These are phyloP conservation scores for Hyperoplus immaculatus DNA, from an alignment of 2,797 vertebrate genomes.

Conservation along the genomic window DNA sequence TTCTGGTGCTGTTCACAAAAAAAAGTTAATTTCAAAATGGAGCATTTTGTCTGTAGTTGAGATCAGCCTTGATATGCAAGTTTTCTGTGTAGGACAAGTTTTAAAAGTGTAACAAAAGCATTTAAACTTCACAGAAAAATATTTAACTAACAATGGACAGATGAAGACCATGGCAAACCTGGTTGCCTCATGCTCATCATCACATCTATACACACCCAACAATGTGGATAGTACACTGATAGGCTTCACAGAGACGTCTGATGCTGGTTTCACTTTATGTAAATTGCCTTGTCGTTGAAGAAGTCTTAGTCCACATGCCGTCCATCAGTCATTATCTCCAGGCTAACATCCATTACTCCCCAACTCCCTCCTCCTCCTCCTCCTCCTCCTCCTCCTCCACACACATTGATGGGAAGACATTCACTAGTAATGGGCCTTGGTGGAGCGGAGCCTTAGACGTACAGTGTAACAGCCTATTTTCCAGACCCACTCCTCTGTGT, in stretches of 20 bases:
- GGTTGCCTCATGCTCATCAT: not conserved
- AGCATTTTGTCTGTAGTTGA: no score
- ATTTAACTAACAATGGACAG: not conserved
- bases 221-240: not conserved
- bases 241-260: not conserved
- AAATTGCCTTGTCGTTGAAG: slow-evolving; percentile 5
- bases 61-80: no score
- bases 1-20: no score
- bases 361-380: slow-evolving; percentile 7
- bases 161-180: not conserved
- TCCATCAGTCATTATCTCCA: slow-evolving; percentile 36
- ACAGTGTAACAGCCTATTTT: slow-evolving; percentile 53
- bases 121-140: no score
- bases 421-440: slow-evolving; percentile 64
- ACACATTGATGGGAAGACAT: slow-evolving; percentile 70
- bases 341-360: slow-evolving; percentile 47
- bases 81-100: no score
- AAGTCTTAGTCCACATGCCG: not conserved
- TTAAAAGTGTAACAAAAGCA: no score
- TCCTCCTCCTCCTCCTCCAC: slow-evolving; percentile 11
- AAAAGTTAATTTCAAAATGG: no score
- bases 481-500: slow-evolving; percentile 51
- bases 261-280: not conserved
- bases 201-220: not conserved
- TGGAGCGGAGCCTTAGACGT: slow-evolving; percentile 52